Base-by-base conservation (phyloP, 2,113 vertebrate genomes). In the Nicator chloris region DNA sequence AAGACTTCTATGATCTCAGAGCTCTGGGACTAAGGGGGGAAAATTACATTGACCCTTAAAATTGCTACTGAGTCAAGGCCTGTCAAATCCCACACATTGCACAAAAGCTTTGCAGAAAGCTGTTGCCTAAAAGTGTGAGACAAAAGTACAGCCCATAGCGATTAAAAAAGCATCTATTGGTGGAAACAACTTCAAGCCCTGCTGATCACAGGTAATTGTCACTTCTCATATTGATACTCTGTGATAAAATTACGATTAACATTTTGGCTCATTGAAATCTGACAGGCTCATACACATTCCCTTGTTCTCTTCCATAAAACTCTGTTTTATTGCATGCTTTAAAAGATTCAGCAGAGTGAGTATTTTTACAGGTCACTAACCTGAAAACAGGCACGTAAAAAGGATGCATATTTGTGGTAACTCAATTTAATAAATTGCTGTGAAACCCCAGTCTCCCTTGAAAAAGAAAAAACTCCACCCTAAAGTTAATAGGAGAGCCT, bases 271-370 rank as follows among this genome's bases (percentile, higher is more conserved):
- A 27, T 40, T 24, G 8, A 82, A 92, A 82, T 77, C 71, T 70
- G 47, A 82, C 84, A 82, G 54, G 45, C 39, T 66, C 2, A 0
- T 59, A 73, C 44, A 81, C 60, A 24, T 68, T 92, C 72, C 26
- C 44, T 80, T 86, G 54, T 86, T 95, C 64, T 90, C 72, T 78
- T 94, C 57, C 51, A 75, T 81, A 93, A 95, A 95, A 73, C 56
- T 35, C 30, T 61, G 18, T 1, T 96, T 95, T 93, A 96, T 84
- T 83, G 51, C 15, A 16, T 51, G 31, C 57, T 93, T 94, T 71
- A 83, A 80, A 86, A 81, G 90, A 88, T 64, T 81, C 63, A 54
- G 13, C 39, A 90, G 64, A 66, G n/a, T 57, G 57, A 70, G 40
- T 81, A 51, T 88, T 93, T 90, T 86, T 75, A 86, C 68, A 81